Evolutionary conservation across 35 echinoderm and acorn worm species (phyloP).

Genomic region (Acanthaster planci): DNA sequence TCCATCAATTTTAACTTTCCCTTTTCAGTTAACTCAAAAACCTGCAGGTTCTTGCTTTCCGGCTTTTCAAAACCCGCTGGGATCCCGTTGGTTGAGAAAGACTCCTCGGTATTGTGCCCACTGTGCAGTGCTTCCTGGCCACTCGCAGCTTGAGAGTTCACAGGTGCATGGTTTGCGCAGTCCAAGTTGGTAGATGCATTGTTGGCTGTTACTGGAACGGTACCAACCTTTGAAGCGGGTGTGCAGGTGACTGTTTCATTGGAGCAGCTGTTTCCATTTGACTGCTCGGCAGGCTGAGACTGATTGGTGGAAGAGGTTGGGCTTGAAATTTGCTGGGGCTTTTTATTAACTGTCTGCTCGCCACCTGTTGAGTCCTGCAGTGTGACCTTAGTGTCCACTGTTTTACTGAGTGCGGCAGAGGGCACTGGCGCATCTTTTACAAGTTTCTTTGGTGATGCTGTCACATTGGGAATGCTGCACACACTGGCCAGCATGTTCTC

Average conservation of each 20-base stretch:
- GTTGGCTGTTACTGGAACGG: background rate
- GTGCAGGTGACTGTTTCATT: too few relatives aligned
- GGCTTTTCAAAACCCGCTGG: constrained; percentile 7
- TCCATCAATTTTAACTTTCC: background rate
- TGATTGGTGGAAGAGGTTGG: background rate
- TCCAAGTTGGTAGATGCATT: background rate
- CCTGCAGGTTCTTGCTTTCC: constrained; percentile 1
- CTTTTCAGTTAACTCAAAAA: background rate
- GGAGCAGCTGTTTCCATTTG: background rate
- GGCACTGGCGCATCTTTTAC: background rate
- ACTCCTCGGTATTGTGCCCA: too few relatives aligned
- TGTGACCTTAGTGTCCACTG: background rate
- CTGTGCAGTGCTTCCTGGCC: too few relatives aligned
- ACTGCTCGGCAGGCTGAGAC: background rate
- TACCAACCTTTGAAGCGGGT: background rate
- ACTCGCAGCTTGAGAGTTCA: background rate
- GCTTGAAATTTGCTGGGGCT: background rate
- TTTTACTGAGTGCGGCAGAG: background rate
- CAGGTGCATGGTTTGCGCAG: background rate
- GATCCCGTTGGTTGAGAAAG: background rate
- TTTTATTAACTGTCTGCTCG: too few relatives aligned
- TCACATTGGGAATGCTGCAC: constrained; percentile 31
- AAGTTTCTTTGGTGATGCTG: background rate
- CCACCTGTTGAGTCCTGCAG: background rate
- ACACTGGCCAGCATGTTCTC: constrained; percentile 34